A percentile compares a stretch with the other conserved stretches of the same genome.
Evolutionary conservation across 2,797 vertebrate genomes (phyloP).

Genomic region (Sebastes diaconus): DNA sequence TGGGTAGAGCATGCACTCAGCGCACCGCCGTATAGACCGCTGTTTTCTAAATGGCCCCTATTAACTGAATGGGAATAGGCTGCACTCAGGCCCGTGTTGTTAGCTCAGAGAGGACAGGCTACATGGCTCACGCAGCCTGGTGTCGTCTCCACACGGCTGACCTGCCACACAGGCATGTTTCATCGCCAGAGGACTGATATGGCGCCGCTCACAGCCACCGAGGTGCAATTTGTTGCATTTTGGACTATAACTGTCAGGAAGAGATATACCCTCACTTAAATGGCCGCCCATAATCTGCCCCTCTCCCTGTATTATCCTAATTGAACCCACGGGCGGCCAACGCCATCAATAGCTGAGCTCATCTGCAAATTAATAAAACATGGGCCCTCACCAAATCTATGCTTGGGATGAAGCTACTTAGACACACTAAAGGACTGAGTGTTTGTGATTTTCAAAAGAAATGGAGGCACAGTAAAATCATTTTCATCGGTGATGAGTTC

Average conservation of each 20-base stretch:
- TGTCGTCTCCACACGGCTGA: constrained; percentile 58
- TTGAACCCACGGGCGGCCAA: constrained; percentile 84
- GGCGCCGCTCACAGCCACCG: constrained; percentile 73
- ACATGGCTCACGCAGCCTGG: constrained; percentile 55
- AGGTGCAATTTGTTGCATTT: constrained; percentile 84
- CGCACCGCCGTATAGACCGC: constrained; percentile 47
- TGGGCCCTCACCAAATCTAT: constrained; percentile 75
- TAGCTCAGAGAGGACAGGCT: constrained; percentile 53
- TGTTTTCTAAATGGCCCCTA: constrained; percentile 76
- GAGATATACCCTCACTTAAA: constrained; percentile 85
- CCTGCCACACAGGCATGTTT: constrained; percentile 73
- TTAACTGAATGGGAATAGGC: constrained; percentile 65
- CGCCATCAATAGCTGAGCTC: constrained; percentile 85
- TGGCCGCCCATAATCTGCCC: constrained; percentile 82
- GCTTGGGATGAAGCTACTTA: constrained; percentile 74
- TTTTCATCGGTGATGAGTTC: constrained; percentile 54
- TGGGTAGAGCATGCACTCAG: constrained; percentile 65
- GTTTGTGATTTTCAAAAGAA: constrained; percentile 62
- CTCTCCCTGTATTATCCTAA: constrained; percentile 85
- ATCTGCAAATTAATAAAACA: constrained; percentile 88
- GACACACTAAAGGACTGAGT: constrained; percentile 64
- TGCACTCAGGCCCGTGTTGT: constrained; percentile 55
- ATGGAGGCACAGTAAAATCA: constrained; percentile 66
- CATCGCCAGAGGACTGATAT: constrained; percentile 71
- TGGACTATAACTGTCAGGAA: constrained; percentile 86